Evolutionary conservation across 1,140 invertebrate genomes (phyloP), one percentile per base, ranked within the genome.

Genomic region (Babylonia areolata): DNA sequence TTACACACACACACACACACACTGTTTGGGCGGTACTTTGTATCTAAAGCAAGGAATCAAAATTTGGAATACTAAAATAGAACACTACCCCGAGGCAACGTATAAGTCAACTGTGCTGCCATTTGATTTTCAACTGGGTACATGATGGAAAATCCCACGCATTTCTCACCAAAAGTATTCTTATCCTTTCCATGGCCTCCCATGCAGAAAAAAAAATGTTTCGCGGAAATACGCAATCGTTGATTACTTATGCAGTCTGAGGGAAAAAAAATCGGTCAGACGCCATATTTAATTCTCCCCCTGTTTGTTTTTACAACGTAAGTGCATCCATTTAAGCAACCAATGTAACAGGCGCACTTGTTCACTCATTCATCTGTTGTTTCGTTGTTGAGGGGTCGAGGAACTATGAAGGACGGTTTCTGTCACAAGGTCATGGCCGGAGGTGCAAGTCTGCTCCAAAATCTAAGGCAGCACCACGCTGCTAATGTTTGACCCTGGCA

Each of bases 401-500:
- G 64, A 84, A 79, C 86, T 82, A 86, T 88, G 88, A 88, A 88
- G 88, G 88, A 88, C 88, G 88, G 77, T 71, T 71, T 81, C 82
- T 81, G 86, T 84, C 81, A 73, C 86, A 87, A 87, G 88, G 88
- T 87, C 86, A 87, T 86, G 88, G 86, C 86, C 86, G 83, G 83
- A 86, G 85, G 85, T 73, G 58, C 77, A 79, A 80, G 83, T 64
- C 86, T 54, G 85, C 85, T 54, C 84, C 71, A 84, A 85, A 85
- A 79, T 46, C 40, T 58, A 71, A 54, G 75, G 31, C 75, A 85
- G 78, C 42, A 40, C 15, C 35, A 39, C 35, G 78, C 46, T 17
- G 58, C 58, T 64, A 64, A 81, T 5, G 28, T 80, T 85, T 35
- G 35, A 64, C 71, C 78, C 77, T n/a, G 46, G 31, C 39, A 40